Conservation (phyloP, 2,797 vertebrate genomes). For the Rhinophrynus dorsalis region DNA sequence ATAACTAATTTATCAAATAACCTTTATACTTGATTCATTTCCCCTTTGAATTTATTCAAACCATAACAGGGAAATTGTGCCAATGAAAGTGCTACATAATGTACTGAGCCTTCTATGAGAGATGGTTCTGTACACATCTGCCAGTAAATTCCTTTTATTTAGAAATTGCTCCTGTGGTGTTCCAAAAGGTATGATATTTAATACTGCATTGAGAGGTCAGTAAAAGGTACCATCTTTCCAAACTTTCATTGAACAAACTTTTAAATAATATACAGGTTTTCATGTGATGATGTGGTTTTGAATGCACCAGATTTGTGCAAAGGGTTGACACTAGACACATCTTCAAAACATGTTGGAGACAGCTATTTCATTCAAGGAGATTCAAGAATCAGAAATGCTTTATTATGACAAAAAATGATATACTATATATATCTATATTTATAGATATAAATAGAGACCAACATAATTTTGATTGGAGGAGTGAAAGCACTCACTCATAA, state of each 20-base stretch:
- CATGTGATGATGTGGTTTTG: no score
- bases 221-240: background rate
- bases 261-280: background rate
- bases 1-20: background rate
- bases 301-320: no score
- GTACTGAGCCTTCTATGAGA: background rate
- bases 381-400: no score
- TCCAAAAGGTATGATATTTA: background rate
- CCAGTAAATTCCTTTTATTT: background rate
- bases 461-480: no score
- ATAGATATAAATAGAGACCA: no score
- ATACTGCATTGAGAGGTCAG: background rate
- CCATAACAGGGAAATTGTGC: background rate
- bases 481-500: no score
- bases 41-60: conserved; percentile 3
- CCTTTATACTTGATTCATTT: background rate
- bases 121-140: background rate
- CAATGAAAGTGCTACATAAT: background rate
- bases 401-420: no score
- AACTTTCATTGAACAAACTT: background rate
- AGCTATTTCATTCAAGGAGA: no score
- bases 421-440: no score
- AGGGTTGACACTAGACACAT: no score
- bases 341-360: no score
- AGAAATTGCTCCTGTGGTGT: background rate